A percentile compares a stretch with the other conserved stretches of the same genome.
phyloP scores from a whole-genome alignment of 2,113 vertebrate genomes.

The Australoheros scitulus region DNA sequence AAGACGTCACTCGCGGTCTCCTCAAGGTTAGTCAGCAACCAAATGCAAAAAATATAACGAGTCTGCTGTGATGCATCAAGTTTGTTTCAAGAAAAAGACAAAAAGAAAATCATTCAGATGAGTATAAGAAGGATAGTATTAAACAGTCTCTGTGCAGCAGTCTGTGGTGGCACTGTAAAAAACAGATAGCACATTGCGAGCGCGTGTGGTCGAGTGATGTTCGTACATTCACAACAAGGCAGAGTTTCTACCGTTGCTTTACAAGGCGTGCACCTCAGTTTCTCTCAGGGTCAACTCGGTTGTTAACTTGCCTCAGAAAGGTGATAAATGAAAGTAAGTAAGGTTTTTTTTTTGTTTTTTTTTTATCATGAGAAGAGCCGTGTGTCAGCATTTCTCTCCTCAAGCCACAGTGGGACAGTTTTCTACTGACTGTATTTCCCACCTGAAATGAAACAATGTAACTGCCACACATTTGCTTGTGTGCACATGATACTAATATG shows the following conservation, averaged over 20 bases:
- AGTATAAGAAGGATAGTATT: conserved; percentile 57
- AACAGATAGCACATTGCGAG: conserved; percentile 54
- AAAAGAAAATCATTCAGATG: conserved; percentile 39
- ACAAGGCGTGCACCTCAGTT: conserved; percentile 16
- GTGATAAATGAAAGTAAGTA: conserved; percentile 22
- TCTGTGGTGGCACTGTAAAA: conserved; percentile 58
- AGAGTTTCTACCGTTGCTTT: conserved; percentile 48
- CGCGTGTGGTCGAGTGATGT: conserved; percentile 65
- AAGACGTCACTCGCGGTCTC: conserved; percentile 28
- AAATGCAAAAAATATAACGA: conserved; percentile 58
- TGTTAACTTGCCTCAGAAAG: conserved; percentile 46
- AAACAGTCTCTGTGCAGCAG: conserved; percentile 64
- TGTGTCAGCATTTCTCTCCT: conserved; percentile 15
- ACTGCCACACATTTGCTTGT: not conserved
- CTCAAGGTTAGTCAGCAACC: conserved; percentile 40
- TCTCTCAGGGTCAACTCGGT: not conserved
- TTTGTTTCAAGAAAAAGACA: conserved; percentile 16
- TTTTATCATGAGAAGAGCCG: not conserved
- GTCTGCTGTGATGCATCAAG: conserved; percentile 17
- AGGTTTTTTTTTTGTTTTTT: not conserved
- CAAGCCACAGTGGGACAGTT: conserved; percentile 22
- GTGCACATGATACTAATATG: not conserved
- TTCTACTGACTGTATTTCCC: not conserved
- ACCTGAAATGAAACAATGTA: not conserved
- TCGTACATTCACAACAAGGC: conserved; percentile 81